Conservation (phyloP, 2,797 vertebrate species). For the Tenualosa thibaudeaui region DNA sequence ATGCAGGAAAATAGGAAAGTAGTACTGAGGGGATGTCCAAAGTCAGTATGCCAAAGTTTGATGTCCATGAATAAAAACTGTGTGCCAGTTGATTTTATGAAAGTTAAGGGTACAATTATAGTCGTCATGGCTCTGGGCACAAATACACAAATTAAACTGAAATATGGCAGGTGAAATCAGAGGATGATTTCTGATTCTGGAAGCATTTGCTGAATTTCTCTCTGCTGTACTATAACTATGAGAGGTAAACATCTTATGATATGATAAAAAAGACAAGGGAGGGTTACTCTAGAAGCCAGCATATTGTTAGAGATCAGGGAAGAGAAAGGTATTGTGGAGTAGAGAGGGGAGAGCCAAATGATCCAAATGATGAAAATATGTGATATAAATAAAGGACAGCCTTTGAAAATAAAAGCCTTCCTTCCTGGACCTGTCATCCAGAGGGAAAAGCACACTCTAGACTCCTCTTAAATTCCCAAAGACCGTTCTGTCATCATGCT, state of each 20-base stretch:
- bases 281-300: slow-evolving; percentile 64
- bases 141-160: background rate
- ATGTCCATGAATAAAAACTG: background rate
- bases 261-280: slow-evolving; percentile 2
- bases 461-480: slow-evolving; percentile 81
- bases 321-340: slow-evolving; percentile 56
- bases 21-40: background rate
- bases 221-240: slow-evolving; percentile 23
- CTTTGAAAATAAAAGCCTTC: slow-evolving; percentile 84
- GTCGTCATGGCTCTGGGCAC: background rate
- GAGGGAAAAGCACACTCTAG: slow-evolving; percentile 69
- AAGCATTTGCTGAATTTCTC: background rate
- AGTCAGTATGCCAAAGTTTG: background rate
- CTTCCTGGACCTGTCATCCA: slow-evolving; percentile 78
- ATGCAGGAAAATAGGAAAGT: background rate
- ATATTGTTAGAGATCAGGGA: slow-evolving; percentile 61
- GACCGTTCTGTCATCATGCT: slow-evolving; percentile 82
- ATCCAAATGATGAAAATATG: slow-evolving; percentile 77
- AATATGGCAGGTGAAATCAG: background rate
- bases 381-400: slow-evolving; percentile 82
- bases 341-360: slow-evolving; percentile 71
- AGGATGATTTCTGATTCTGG: background rate
- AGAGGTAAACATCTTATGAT: background rate
- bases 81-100: background rate
- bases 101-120: background rate